Evolutionary conservation across 2,113 vertebrate genomes (phyloP), one percentile per base, ranked within the genome.

Genomic region (Hemichromis elongatus): DNA sequence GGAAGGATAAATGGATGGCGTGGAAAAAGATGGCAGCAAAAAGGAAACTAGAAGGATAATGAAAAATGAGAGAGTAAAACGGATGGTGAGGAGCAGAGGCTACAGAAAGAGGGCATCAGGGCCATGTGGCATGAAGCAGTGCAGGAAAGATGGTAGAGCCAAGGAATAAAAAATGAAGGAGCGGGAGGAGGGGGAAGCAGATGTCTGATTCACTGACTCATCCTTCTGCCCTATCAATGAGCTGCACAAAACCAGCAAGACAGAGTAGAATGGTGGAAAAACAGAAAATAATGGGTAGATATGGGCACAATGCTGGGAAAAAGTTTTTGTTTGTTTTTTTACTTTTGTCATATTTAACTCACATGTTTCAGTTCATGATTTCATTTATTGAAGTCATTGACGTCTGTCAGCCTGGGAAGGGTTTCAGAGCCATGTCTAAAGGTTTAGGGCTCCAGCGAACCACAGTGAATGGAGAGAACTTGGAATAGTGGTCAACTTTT

Each of bases 111-210:
- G 8, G 19, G 26, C 77, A 81, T 77, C 35, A 47, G 54, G 50
- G 59, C 42, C 82, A 83, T 70, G 81, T 83, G 85, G 79, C 77
- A 83, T 52, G 80, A 81, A 89, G 77, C 63, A 37, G 77, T 42
- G 37, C 73, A 52, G 73, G 70, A 42, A 7, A 59, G 70, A 61
- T 86, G 56, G 75, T 42, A 86, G 70, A 84, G 78, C 56, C 1
- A 9, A 77, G 28, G 83, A 87, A 93, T 87, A 78, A 84, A 52
- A 90, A 91, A 92, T 86, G 50, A 88, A 40, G 10, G 75, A 45
- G 26, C 53, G 80, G 84, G 56, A 86, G 85, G 33, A 37, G n/a
- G 18, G 78, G 63, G 56, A 86, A 81, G 84, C 83, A 91, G 90
- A 88, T 92, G 88, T 77, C 73, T 79, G 68, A 89, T 87, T 87